phyloP scores from a whole-genome alignment of 2,888 invertebrate species.

The Sipha maydis region DNA sequence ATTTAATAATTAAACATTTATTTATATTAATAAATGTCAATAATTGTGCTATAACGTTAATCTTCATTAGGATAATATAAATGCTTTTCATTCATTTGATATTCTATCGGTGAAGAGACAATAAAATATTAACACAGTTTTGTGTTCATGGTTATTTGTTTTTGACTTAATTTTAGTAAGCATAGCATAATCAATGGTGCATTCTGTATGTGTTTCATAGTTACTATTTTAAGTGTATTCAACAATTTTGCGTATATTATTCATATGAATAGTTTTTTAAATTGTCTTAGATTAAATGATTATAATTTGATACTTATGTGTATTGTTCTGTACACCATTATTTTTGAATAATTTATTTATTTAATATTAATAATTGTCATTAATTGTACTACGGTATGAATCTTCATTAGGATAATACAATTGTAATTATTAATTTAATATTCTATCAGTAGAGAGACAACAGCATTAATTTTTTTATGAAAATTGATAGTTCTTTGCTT shows the following conservation, averaged over 20 bases:
- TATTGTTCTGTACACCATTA: neutral
- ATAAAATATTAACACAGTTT: too few species aligned
- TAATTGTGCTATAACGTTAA: constrained; percentile 10
- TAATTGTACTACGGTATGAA: constrained; percentile 4
- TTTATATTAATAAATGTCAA: neutral
- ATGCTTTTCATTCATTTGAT: constrained; percentile 53
- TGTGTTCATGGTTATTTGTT: too few species aligned
- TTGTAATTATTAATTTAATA: constrained; percentile 54
- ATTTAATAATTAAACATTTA: neutral
- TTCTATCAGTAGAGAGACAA: constrained; percentile 58
- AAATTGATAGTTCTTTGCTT: neutral
- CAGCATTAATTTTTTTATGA: neutral
- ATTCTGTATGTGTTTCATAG: too few species aligned
- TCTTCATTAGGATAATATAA: constrained; percentile 61
- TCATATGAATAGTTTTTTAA: too few species aligned
- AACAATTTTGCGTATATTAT: too few species aligned
- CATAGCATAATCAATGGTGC: too few species aligned
- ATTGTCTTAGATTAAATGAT: too few species aligned
- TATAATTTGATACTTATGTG: neutral
- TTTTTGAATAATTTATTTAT: neutral
- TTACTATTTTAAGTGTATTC: too few species aligned
- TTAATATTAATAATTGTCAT: neutral
- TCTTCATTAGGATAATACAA: constrained; percentile 61
- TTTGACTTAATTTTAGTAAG: too few species aligned
- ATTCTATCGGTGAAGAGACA: constrained; percentile 59